These are phyloP conservation scores for Formica selysi DNA, from an alignment of 1,140 invertebrate species.

Conservation along the genomic window DNA sequence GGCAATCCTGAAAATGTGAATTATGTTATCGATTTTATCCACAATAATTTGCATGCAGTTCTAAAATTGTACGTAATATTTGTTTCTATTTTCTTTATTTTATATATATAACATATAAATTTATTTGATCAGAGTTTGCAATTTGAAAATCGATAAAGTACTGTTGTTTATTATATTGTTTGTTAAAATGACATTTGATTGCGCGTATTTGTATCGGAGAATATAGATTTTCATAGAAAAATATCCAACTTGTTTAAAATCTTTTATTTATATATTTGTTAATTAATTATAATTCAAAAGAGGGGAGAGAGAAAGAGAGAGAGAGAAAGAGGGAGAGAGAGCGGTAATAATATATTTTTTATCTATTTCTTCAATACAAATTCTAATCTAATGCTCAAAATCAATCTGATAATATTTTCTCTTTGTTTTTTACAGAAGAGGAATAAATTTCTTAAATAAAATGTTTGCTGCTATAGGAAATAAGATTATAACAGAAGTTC, in stretches of 20 bases:
- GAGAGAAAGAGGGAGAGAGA: neutral
- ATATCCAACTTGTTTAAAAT: constrained; percentile 3
- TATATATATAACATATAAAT: neutral
- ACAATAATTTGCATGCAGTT: constrained; percentile 68
- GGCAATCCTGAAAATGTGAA: constrained; percentile 66
- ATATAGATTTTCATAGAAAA: constrained; percentile 9
- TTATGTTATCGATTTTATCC: constrained; percentile 68
- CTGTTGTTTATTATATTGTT: neutral
- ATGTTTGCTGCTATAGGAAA: constrained; percentile 70
- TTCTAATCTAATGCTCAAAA: neutral
- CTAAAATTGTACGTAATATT: constrained; percentile 71
- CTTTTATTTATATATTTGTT: constrained; percentile 7
- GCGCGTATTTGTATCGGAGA: neutral
- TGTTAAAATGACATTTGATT: neutral
- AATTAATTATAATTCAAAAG: neutral
- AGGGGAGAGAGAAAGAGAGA: neutral
- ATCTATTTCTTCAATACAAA: neutral
- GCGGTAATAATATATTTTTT: neutral
- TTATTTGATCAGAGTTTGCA: neutral
- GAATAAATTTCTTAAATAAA: constrained; percentile 68
- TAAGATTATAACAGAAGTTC: constrained; percentile 60
- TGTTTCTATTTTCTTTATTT: constrained; percentile 17
- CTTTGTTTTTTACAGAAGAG: constrained; percentile 59
- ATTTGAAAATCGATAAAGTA: neutral
- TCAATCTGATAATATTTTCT: neutral